Conservation (phyloP, 2,797 vertebrate species). For the Tapirus indicus region DNA sequence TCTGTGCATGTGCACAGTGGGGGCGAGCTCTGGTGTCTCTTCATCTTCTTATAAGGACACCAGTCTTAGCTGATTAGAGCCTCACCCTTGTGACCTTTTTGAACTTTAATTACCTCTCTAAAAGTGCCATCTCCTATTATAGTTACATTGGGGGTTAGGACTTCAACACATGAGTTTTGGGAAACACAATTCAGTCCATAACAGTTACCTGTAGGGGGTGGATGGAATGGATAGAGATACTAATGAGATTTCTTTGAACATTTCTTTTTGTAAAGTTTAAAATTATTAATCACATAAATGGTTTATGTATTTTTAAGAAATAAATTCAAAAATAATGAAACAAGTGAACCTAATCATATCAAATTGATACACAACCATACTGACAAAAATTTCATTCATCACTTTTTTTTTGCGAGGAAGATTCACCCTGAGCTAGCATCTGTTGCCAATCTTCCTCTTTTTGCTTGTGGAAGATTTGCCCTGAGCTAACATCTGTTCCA, state of each 20-base stretch:
- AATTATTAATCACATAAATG: not conserved
- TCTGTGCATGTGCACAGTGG: too few species aligned
- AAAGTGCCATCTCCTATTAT: not conserved
- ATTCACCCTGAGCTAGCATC: too few species aligned
- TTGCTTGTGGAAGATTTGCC: too few species aligned
- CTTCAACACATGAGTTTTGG: not conserved
- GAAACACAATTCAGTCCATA: not conserved
- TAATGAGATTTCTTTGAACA: not conserved
- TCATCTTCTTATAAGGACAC: not conserved
- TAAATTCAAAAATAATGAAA: not conserved
- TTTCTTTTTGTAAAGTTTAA: not conserved
- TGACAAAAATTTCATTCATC: not conserved
- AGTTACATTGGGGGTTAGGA: not conserved
- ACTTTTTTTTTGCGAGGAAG: not conserved
- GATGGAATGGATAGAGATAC: not conserved
- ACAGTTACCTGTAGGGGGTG: not conserved
- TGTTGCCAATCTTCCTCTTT: too few species aligned
- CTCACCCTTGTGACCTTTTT: not conserved
- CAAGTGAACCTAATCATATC: not conserved
- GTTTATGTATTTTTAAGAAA: not conserved
- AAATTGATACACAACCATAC: not conserved
- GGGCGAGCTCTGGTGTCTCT: not conserved
- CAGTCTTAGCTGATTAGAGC: not conserved
- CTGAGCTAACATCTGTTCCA: too few species aligned
- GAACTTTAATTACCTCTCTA: not conserved